These are phyloP conservation scores for Oikopleura vanhoeffeni DNA, from an alignment of 23 tunicate genomes.

Conservation along the genomic window DNA sequence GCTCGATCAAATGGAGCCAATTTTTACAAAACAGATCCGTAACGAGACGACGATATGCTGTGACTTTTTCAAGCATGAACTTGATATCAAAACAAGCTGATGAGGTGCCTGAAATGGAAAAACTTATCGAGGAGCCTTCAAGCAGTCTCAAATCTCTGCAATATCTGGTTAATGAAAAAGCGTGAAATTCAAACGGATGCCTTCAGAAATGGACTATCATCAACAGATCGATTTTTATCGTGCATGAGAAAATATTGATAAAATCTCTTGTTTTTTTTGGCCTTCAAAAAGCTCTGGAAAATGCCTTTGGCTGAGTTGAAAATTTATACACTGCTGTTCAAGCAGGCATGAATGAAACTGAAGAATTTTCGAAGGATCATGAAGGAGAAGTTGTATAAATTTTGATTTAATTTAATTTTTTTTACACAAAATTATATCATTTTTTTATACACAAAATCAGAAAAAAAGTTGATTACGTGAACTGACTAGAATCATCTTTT, in stretches of 20 bases:
- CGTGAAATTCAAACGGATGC: neutral
- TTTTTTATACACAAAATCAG: too few relatives aligned
- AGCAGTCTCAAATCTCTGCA: neutral
- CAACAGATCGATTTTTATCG: neutral
- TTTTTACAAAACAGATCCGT: neutral
- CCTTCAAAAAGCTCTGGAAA: neutral
- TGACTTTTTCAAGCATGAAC: neutral
- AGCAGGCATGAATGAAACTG: neutral
- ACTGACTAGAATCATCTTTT: too few relatives aligned
- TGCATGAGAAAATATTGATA: neutral
- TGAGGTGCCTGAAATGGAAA: neutral
- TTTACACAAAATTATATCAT: too few relatives aligned
- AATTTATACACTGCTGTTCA: neutral
- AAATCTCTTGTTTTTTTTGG: neutral
- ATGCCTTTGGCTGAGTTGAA: neutral
- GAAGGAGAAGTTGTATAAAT: too few relatives aligned
- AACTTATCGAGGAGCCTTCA: neutral
- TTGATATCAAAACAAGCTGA: neutral
- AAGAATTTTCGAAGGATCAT: neutral
- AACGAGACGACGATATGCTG: neutral
- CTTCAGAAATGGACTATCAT: neutral
- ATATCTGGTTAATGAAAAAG: neutral
- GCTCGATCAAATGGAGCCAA: neutral
- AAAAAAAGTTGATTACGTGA: too few relatives aligned
- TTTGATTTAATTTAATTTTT: too few relatives aligned